Evolutionary conservation across 2,888 invertebrate genomes (phyloP).

Genomic region (Leistus spinibarbis): DNA sequence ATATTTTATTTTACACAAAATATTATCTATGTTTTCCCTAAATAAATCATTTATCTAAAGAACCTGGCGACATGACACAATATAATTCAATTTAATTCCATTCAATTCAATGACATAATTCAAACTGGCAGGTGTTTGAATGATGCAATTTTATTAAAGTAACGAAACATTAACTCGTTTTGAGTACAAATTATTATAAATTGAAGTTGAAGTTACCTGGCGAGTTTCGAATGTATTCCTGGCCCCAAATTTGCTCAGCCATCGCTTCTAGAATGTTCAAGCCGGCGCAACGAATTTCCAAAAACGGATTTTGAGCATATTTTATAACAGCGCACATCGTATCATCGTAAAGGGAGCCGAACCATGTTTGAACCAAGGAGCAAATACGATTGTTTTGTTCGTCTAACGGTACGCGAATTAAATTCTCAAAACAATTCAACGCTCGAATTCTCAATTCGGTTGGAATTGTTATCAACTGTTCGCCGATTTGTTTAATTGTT

Average conservation of each 20-base stretch:
- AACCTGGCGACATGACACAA: no score
- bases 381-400: conserved; percentile 57
- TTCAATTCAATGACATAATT: no score
- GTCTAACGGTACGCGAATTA: conserved; percentile 59
- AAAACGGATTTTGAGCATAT: conserved; percentile 74
- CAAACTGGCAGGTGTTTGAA: no score
- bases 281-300: conserved; percentile 75
- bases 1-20: no score
- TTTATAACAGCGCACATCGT: conserved; percentile 65
- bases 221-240: conserved; percentile 70
- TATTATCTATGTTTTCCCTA: no score
- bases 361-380: conserved; percentile 68
- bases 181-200: no score
- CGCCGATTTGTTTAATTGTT: conserved; percentile 65
- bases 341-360: conserved; percentile 59
- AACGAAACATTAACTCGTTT: neutral
- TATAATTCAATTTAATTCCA: no score
- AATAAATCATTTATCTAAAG: no score
- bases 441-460: conserved; percentile 71
- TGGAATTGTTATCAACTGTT: conserved; percentile 65
- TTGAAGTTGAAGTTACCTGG: conserved; percentile 63
- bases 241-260: conserved; percentile 79
- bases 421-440: conserved; percentile 67
- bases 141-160: neutral
- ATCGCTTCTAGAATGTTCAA: conserved; percentile 70